Base-by-base conservation (phyloP, 2,888 invertebrate species). In the Tethea ocularis region DNA sequence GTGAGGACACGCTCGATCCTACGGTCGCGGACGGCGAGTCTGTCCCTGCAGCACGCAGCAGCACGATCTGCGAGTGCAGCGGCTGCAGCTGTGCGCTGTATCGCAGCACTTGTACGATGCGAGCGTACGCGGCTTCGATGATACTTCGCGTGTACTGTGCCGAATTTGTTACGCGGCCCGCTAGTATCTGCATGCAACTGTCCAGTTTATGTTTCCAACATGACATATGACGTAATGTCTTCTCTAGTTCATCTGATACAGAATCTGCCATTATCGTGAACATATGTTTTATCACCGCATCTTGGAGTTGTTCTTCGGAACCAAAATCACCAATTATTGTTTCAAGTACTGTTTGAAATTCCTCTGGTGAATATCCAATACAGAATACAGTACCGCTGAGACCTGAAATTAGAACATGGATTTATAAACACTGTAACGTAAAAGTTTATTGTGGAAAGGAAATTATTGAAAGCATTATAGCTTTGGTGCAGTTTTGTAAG, bases 361-460 rank as follows among this genome's bases (percentile, higher is more conserved):
- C 82, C 8, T 73, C 74, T 6, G 87, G 87, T 22, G 74, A 68
- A 51, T 79, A 81, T 3, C 88, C 88, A 23, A 88, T 58, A 52
- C 83, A 83, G 62, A 74, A 88, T 0, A 88, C 75, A 22, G 80
- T 83, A 23, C 87, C 87, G 0, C 64, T 74, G 15, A 80, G 61
- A 56, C 84, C 89, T 88, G 68, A 56, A 66, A 67, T n/a, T 7
- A 52, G n/a, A n/a, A 23, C 10, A 13, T 23, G 13, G 26, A 26
- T 26, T n/a, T 52, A 26, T 33, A 29, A 55, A 41, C 15, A 57
- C 7, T 20, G 15, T 20, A 20, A 10, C 20, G 22, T 23, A n/a
- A 22, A 46, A 3, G 1, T 41, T 6, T 20, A 3, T 23, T 11
- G 10, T 52, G n/a, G n/a, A n/a, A n/a, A n/a, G n/a, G n/a, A n/a